Evolutionary conservation across 2,797 vertebrate species (phyloP).

Genomic region (Paramormyrops hopkinsi): DNA sequence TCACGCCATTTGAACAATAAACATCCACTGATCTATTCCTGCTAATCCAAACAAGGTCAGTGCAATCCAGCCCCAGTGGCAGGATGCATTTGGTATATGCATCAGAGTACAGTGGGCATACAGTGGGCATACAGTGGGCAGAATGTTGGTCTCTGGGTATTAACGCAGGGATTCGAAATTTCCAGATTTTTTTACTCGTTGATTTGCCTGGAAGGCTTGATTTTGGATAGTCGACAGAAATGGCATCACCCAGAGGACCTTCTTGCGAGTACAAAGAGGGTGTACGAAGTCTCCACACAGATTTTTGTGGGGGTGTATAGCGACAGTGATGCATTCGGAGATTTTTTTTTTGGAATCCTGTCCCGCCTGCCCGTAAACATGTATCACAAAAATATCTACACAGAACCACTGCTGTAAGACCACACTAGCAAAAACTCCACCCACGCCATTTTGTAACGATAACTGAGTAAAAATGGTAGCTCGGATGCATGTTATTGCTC

Average conservation of each 20-base stretch:
- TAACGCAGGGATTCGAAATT: not conserved
- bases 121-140: not conserved
- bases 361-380: not conserved
- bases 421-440: not conserved
- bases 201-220: not conserved
- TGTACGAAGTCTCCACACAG: not conserved
- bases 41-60: not conserved
- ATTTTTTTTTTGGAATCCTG: not conserved
- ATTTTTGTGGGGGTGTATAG: not conserved
- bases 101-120: not conserved
- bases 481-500: not conserved
- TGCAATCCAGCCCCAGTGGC: not conserved
- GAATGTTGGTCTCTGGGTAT: not conserved
- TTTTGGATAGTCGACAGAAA: not conserved
- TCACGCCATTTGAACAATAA: not conserved
- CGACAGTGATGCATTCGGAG: not conserved
- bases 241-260: not conserved
- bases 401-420: not conserved
- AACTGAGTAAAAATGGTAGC: not conserved
- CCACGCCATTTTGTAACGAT: not conserved
- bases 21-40: not conserved
- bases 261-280: not conserved
- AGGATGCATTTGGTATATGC: not conserved
- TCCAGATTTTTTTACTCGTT: not conserved
- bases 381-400: not conserved